These are phyloP conservation scores for Epirrhoe alternata DNA, from an alignment of 2,888 invertebrate genomes.

Conservation along the genomic window DNA sequence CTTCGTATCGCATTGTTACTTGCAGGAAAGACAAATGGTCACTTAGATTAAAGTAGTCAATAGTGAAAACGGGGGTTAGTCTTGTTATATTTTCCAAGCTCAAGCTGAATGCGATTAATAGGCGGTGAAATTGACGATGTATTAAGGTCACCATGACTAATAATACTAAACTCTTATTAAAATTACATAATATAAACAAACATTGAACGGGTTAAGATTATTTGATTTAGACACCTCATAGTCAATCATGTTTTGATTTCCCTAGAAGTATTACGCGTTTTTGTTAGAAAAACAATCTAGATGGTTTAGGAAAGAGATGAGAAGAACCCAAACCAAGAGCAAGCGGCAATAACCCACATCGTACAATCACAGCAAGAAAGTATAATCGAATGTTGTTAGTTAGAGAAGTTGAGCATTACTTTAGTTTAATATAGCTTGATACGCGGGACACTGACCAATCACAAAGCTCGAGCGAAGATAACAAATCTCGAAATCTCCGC, in stretches of 20 bases:
- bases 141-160: slow-evolving; percentile 24
- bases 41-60: slow-evolving; percentile 15
- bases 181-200: too few species aligned
- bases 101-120: slow-evolving; percentile 68
- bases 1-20: not conserved
- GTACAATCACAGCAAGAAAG: not conserved
- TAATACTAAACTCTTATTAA: not conserved
- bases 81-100: slow-evolving; percentile 56
- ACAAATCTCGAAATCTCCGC: not conserved
- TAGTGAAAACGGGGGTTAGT: slow-evolving; percentile 39
- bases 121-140: slow-evolving; percentile 50
- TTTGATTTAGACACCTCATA: not conserved
- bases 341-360: not conserved
- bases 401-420: not conserved
- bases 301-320: slow-evolving; percentile 10
- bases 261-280: slow-evolving; percentile 1
- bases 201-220: not conserved
- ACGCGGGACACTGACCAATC: too few species aligned
- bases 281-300: not conserved
- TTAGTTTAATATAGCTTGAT: too few species aligned
- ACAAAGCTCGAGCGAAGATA: too few species aligned
- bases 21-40: not conserved
- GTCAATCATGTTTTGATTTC: not conserved
- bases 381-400: slow-evolving; percentile 11
- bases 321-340: slow-evolving; percentile 13